Base-by-base conservation (phyloP, 1,140 invertebrate genomes). In the Eurosta solidaginis region DNA sequence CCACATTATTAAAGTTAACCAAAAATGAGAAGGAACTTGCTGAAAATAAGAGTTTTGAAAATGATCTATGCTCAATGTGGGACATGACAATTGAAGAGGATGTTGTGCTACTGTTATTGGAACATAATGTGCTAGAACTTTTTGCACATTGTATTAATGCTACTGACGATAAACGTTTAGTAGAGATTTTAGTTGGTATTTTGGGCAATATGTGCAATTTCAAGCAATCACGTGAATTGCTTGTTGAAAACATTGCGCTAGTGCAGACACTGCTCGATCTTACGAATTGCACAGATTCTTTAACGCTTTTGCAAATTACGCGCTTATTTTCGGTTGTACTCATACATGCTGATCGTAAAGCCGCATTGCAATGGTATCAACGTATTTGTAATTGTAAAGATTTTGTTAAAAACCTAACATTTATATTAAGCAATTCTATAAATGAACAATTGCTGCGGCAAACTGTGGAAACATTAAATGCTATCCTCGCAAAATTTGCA, bases 11-110 rank as follows among this genome's bases (percentile, higher is more conserved):
- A 76, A 89, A 90, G 83, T 84, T 93, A 36, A 88, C 87, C 0
- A 88, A 90, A 82, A 81, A 89, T 12, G 80, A 87, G 0, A 86
- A 87, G 78, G 85, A 88, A 20, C 82, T 89, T 14, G 81, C 88
- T 3, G 85, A 89, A 80, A 83, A 89, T 44, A 88, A 90, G 80
- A 87, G 90, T 81, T 83, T 93, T 25, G 93, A 95, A 89, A 89
- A 90, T 17, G 91, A 94, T 78, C 87, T 95, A 5, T 94, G 93
- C 82, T 91, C 90, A 25, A 82, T 95, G 1, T 95, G 94, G 94
- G 93, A 95, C 80, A 94, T 94, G 92, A 93, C 93, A 10, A 86
- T 91, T 0, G 92, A 95, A 78, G 89, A 90, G 81, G 93, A 94
- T 82, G 91, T 95, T 3, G 91, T 92, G 2, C 79, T 90, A n/a